Evolutionary conservation across 2,113 vertebrate species (phyloP), one percentile per base, ranked within the genome.

Genomic region (Ranitomeya variabilis): DNA sequence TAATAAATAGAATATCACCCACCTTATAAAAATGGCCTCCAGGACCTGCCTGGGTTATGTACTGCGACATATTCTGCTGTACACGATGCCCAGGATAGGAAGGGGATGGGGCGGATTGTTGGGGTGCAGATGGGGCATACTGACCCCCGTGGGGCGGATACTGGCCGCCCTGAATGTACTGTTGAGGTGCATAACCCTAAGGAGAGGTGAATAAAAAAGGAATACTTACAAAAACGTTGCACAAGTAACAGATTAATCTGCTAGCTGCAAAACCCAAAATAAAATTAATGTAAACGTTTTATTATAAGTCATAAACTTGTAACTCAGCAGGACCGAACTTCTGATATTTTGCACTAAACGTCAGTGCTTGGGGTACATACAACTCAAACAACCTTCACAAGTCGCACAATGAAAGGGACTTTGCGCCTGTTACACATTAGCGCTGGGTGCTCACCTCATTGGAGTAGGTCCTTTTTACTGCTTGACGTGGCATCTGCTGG

Each of bases 1-100:
- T 0, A 45, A 14, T 62, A 62, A 8, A 26, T 15, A 85, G 9
- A 59, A 59, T 26, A 67, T 71, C 45, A 1, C 1, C 87, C 93
- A 98, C 98, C 96, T 99, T 99, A 85, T 97, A 99, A 89, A 97
- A 98, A 90, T 97, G 95, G 64, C 95, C 96, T 0, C 94, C 89
- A 3, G 93, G 95, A 73, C 94, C 94, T 0, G 96, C 92, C 64
- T 95, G 21, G 0, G 97, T 91, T 64, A 96, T 93, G 90, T 97
- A 96, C 92, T 96, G 97, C 87, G 94, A 93, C 91, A 95, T 86
- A 52, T 93, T 87, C 92, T 97, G 95, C 93, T 97, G 95, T 91
- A 96, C 26, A 91, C 98, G 93, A 90, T 97, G 96, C 73, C 96
- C 93, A 0, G 96, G 94, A 91, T 97, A 99, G 5, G 97, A 96